Conservation (phyloP, 2,113 vertebrate species). For the Zootoca vivipara region DNA sequence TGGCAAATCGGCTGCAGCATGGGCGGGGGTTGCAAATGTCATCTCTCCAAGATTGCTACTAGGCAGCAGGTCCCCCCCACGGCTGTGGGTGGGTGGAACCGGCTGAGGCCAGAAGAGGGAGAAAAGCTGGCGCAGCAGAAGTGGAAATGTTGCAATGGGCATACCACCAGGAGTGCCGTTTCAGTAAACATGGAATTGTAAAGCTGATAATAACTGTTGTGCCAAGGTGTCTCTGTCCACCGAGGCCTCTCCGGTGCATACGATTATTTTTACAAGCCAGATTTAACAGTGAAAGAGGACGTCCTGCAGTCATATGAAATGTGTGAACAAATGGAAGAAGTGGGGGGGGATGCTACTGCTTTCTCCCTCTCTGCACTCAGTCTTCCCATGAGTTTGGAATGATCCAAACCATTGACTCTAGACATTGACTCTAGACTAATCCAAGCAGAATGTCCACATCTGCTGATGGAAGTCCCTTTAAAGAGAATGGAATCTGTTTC, state of each 20-base stretch:
- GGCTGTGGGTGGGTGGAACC: not conserved
- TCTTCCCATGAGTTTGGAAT: not conserved
- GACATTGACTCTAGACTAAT: not conserved
- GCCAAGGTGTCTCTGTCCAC: not conserved
- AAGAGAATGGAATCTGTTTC: not conserved
- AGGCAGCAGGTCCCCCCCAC: rapidly evolving
- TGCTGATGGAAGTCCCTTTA: not conserved
- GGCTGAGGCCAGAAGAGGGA: not conserved
- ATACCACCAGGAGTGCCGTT: not conserved
- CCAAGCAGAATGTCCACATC: not conserved
- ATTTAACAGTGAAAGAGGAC: not conserved
- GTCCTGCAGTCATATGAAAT: rapidly evolving
- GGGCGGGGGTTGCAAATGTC: not conserved
- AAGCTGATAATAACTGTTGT: not conserved
- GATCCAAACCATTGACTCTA: not conserved
- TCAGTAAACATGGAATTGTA: not conserved
- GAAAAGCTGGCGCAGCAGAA: not conserved
- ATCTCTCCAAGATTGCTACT: rapidly evolving
- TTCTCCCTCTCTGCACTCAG: not conserved
- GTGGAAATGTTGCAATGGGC: not conserved
- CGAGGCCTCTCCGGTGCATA: not conserved
- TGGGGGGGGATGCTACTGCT: slow-evolving; percentile 1
- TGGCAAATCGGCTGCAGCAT: not conserved
- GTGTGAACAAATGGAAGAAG: slow-evolving; percentile 8
- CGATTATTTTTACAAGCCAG: not conserved